Evolutionary conservation across 2,888 invertebrate genomes (phyloP).

Genomic region (Trichogramma evanescens): DNA sequence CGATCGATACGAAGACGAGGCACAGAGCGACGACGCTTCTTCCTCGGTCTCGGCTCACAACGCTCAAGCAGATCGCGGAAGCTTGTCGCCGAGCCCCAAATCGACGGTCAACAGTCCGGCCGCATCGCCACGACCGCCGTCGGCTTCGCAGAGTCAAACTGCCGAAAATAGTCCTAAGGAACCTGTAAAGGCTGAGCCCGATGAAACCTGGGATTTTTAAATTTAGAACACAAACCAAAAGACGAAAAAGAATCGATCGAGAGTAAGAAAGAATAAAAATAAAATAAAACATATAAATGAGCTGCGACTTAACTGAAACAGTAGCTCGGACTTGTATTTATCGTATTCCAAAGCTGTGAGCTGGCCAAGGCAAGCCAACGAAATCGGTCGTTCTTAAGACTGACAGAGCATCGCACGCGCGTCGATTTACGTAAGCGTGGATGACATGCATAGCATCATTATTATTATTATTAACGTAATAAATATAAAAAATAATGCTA

Average conservation of each 20-base stretch:
- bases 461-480: not conserved
- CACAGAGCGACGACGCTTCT: conserved; percentile 45
- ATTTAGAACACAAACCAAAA: not conserved
- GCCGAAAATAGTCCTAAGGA: conserved; percentile 35
- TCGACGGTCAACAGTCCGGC: conserved; percentile 39
- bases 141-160: conserved; percentile 27
- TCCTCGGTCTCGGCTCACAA: conserved; percentile 40
- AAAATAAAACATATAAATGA: not conserved
- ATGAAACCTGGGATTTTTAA: conserved; percentile 45
- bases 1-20: conserved; percentile 55
- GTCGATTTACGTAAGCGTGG: conserved; percentile 1
- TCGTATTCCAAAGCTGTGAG: conserved; percentile 22
- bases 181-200: conserved; percentile 43
- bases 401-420: conserved; percentile 13
- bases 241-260: conserved; percentile 1
- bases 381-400: conserved; percentile 20
- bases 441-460: not conserved
- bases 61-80: conserved; percentile 35
- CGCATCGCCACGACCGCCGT: conserved; percentile 39
- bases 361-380: conserved; percentile 20
- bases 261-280: not conserved
- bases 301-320: not conserved
- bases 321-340: conserved; percentile 14
- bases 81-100: conserved; percentile 42
- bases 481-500: conserved; percentile 12